Conservation (phyloP, 2,888 invertebrate genomes). For the Drosophila mercatorum region DNA sequence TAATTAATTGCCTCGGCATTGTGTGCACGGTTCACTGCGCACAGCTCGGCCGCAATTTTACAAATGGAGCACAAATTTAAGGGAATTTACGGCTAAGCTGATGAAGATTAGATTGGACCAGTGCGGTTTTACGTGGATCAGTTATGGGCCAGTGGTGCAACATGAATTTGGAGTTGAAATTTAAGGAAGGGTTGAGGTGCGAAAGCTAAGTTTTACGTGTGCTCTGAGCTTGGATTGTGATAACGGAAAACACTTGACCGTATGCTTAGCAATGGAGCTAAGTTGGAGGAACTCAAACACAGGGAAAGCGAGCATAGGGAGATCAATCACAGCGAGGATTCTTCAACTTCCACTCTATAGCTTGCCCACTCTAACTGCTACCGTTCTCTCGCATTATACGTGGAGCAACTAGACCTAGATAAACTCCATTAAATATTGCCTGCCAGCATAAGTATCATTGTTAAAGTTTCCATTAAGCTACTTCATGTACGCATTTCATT, state of each 20-base stretch:
- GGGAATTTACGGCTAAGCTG: neutral
- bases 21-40: conserved; percentile 2
- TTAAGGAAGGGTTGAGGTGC: neutral
- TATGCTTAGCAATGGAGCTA: no score
- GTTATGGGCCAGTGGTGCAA: neutral
- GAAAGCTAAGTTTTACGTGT: neutral
- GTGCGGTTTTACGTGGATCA: neutral
- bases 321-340: no score
- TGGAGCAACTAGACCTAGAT: no score
- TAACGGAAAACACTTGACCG: no score
- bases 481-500: neutral
- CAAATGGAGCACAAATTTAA: neutral
- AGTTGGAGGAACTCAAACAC: no score
- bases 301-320: no score
- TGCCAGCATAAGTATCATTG: neutral
- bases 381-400: no score
- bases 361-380: no score
- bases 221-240: no score
- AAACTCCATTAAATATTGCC: neutral
- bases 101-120: neutral
- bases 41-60: neutral
- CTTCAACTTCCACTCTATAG: no score
- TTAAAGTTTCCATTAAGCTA: neutral
- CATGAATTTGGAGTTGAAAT: neutral
- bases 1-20: conserved; percentile 23